Conservation (phyloP, 2,888 invertebrate genomes). For the Campoletis raptor region DNA sequence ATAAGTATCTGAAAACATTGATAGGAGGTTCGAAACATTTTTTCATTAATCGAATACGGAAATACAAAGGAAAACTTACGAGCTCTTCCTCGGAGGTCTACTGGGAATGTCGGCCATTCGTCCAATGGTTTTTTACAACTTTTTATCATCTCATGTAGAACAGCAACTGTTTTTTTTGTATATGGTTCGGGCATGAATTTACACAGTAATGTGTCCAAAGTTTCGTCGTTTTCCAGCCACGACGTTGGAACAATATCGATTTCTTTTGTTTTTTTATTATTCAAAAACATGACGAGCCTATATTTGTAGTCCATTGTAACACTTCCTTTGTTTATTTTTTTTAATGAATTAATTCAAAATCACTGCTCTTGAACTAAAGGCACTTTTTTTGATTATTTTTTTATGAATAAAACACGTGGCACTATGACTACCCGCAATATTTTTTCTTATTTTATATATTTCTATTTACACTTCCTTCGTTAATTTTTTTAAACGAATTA, state of each 20-base stretch:
- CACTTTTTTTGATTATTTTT: no score
- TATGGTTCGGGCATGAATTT: not conserved
- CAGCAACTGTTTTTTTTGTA: not conserved
- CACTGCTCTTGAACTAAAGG: no score
- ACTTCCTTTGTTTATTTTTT: not conserved
- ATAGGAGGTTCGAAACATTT: not conserved
- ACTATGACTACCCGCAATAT: no score
- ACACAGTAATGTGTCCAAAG: not conserved
- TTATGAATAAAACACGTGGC: no score
- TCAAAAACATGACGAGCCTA: not conserved
- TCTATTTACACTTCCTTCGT: not conserved
- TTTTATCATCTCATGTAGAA: not conserved
- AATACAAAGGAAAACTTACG: not conserved
- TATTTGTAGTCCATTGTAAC: not conserved
- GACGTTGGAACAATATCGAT: not conserved
- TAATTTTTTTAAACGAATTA: no score
- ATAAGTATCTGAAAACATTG: not conserved
- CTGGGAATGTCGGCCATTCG: not conserved
- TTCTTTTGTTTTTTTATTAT: not conserved
- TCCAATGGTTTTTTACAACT: not conserved
- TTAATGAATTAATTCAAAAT: no score
- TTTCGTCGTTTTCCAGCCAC: not conserved
- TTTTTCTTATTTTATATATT: no score
- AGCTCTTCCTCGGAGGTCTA: not conserved
- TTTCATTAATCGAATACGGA: not conserved